A percentile compares a stretch with the other conserved stretches of the same genome.
phyloP scores from a whole-genome alignment of 2,113 vertebrate species.

The Macheiramphus alcinus region DNA sequence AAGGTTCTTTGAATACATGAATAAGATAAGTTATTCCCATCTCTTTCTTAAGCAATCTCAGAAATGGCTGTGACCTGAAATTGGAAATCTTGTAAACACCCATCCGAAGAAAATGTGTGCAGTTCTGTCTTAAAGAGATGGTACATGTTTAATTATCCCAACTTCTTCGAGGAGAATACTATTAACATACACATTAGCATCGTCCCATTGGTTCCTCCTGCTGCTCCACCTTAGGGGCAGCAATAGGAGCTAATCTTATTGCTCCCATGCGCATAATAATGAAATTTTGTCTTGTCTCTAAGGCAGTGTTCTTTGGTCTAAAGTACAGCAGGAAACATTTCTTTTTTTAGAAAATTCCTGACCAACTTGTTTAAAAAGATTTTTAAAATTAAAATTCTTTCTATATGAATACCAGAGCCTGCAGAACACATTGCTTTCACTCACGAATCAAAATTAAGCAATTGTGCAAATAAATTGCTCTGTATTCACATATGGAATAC shows the following conservation, averaged over 20 bases:
- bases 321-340: slow-evolving; percentile 72
- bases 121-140: slow-evolving; percentile 81
- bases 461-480: slow-evolving; percentile 53
- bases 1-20: slow-evolving; percentile 84
- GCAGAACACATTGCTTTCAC: slow-evolving; percentile 30
- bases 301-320: slow-evolving; percentile 74
- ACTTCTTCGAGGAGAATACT: slow-evolving; percentile 80
- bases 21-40: slow-evolving; percentile 80
- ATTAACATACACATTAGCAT: slow-evolving; percentile 83
- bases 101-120: slow-evolving; percentile 80
- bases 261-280: slow-evolving; percentile 85
- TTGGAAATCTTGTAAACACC: slow-evolving; percentile 85
- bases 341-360: slow-evolving; percentile 65
- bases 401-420: background rate
- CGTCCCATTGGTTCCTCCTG: slow-evolving; percentile 82
- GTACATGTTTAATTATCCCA: slow-evolving; percentile 84
- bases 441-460: slow-evolving; percentile 45
- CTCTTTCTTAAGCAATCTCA: slow-evolving; percentile 81
- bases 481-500: slow-evolving; percentile 32
- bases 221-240: slow-evolving; percentile 83
- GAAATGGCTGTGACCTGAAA: slow-evolving; percentile 83
- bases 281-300: slow-evolving; percentile 80
- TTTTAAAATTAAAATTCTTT: slow-evolving; percentile 65
- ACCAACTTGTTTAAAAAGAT: slow-evolving; percentile 63
- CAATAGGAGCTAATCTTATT: slow-evolving; percentile 83